Conservation (phyloP, 2,113 vertebrate species). For the Limnothrissa miodon region DNA sequence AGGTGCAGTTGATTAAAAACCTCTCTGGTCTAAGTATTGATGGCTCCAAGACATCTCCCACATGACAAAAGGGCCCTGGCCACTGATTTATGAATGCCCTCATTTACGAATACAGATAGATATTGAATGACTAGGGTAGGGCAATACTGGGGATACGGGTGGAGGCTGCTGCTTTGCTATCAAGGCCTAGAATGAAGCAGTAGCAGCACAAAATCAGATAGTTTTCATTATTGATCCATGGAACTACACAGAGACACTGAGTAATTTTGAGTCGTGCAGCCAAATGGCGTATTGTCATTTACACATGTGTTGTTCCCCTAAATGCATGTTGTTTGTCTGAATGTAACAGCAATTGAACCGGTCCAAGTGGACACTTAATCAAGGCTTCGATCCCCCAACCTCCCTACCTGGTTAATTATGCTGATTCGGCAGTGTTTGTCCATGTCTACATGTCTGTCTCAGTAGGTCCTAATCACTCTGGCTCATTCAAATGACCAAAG, state of each 20-base stretch:
- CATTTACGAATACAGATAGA: conserved; percentile 18
- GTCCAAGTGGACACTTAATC: conserved; percentile 3
- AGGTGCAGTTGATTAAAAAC: conserved; percentile 39
- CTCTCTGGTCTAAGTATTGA: conserved; percentile 35
- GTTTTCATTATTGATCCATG: conserved; percentile 17
- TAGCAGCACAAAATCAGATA: neutral
- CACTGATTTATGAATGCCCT: conserved; percentile 29
- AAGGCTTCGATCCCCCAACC: neutral
- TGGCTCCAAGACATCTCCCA: conserved; percentile 22
- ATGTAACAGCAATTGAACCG: neutral
- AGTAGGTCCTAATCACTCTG: neutral
- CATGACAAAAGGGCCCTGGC: conserved; percentile 10
- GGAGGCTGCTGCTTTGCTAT: neutral
- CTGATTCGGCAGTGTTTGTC: neutral
- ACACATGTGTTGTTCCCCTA: neutral
- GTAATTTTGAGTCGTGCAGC: neutral
- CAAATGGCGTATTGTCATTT: neutral
- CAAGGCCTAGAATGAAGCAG: neutral
- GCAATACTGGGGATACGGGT: neutral
- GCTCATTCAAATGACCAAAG: neutral
- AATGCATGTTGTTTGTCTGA: conserved; percentile 8
- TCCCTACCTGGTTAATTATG: neutral
- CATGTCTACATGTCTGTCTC: neutral
- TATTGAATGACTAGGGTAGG: neutral
- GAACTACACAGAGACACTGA: neutral